Evolutionary conservation across 2,797 vertebrate species (phyloP).

Genomic region (Argentina silus): DNA sequence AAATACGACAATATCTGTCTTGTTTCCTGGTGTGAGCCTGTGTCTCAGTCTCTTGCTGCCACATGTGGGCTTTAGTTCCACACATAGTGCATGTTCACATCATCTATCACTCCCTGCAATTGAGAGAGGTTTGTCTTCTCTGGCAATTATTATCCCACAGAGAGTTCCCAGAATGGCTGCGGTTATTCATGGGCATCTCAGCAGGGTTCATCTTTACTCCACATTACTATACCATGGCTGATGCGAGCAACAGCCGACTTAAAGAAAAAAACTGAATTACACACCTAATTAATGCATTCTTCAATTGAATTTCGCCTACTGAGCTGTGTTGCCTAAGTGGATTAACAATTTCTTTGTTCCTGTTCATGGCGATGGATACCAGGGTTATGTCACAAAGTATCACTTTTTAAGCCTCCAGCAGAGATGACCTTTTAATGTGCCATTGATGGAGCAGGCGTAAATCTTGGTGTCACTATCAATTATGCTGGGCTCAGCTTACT

Average conservation of each 20-base stretch:
- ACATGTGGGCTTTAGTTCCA: slow-evolving; percentile 15
- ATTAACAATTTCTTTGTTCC: slow-evolving; percentile 38
- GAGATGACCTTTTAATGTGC: slow-evolving; percentile 41
- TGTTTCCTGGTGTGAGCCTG: slow-evolving; percentile 13
- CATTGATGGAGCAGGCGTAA: slow-evolving; percentile 27
- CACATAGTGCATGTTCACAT: background rate
- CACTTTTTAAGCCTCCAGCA: slow-evolving; percentile 37
- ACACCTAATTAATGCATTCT: slow-evolving; percentile 50
- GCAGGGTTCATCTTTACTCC: slow-evolving; percentile 54
- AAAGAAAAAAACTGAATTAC: slow-evolving; percentile 57
- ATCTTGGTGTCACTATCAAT: slow-evolving; percentile 37
- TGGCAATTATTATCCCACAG: slow-evolving; percentile 50
- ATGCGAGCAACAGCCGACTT: slow-evolving; percentile 42
- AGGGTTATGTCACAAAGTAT: slow-evolving; percentile 38
- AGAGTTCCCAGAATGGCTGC: slow-evolving; percentile 42
- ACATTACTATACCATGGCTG: slow-evolving; percentile 48
- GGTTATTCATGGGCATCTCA: slow-evolving; percentile 46
- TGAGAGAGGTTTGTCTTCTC: slow-evolving; percentile 45
- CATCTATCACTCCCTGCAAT: slow-evolving; percentile 23
- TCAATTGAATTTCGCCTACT: slow-evolving; percentile 48
- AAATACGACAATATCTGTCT: slow-evolving; percentile 7
- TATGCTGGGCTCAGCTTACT: slow-evolving; percentile 32
- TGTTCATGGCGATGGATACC: slow-evolving; percentile 35
- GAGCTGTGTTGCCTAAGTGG: slow-evolving; percentile 38
- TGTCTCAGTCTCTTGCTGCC: slow-evolving; percentile 6